Evolutionary conservation across 2,888 invertebrate genomes (phyloP), one percentile per base, ranked within the genome.

Genomic region (Diplolepis rosae): DNA sequence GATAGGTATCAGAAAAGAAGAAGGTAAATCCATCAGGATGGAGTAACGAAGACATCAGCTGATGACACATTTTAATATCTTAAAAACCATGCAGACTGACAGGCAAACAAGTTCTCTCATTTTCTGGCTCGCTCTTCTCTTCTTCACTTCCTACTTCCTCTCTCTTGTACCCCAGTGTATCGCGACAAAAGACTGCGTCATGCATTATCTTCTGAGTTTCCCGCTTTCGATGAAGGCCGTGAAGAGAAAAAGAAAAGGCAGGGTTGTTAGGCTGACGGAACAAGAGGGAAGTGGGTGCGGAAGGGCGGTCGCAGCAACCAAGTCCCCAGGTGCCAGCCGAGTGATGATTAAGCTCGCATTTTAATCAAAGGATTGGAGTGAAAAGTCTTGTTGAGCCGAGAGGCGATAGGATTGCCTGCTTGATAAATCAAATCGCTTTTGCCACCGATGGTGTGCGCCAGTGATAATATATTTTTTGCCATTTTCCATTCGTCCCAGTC

Each of bases 41-140:
- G 74, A 66, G 75, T 83, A 87, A 87, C 85, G 83, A 87, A 83
- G 84, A 80, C 85, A 87, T 87, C 85, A 86, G 83, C 86, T 86
- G 86, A 87, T 87, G 87, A 83, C 87, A 85, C 84, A 85, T 87
- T 87, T 87, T 87, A 87, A 87, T 87, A 87, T 87, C 87, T 87
- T 87, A 87, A 80, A 87, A 87, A 87, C 61, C 65, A 56, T 22
- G 48, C 83, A 73, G 73, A 75, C 81, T 72, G 73, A 78, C 73
- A 73, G 67, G 70, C 74, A 71, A 71, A 68, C 28, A 45, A 28
- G 9, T 30, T 32, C 27, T 35, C 65, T 50, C 42, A 66, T 52
- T 42, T 42, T 67, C 67, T 54, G 18, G 45, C 68, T 61, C 18
- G 15, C 7, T 27, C 28, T 52, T 54, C 52, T 56, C 22, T 27